Base-by-base conservation (phyloP, 2,113 vertebrate genomes). In the Capreolus pygargus region DNA sequence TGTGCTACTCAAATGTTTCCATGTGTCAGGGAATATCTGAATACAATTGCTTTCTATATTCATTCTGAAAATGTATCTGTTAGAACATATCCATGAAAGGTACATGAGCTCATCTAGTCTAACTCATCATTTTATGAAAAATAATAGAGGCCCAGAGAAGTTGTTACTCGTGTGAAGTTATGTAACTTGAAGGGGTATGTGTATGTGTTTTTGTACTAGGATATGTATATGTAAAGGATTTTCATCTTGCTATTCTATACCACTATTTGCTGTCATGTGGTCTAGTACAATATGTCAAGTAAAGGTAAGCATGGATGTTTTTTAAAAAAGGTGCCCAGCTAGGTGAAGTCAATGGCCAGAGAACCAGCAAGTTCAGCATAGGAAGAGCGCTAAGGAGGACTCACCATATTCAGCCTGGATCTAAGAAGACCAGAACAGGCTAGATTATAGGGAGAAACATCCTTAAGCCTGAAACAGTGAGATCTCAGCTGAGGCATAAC, bases 11-110 rank as follows among this genome's bases (percentile, higher is more conserved):
- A 91, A 96, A 95, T 92, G 58, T 95, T 96, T 91, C 60, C 55
- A 92, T 90, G 85, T 96, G 21, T 96, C 86, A 94, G 50, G 64
- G 43, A 97, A 57, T 78, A 96, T 94, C 54, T 78, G 52, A 96
- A 25, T 54, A 83, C 1, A 58, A 81, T 86, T 87, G 33, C 43
- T 89, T 89, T 67, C 15, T 74, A 28, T 47, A 92, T 94, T 95
- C 54, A 87, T 82, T 85, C 92, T 83, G 76, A 86, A 91, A 67
- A 17, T 83, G 50, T 64, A 92, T 58, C 43, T 95, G 27, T 96
- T 61, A 94, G 70, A n/a, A 60, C 1, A 93, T 17, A 89, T 61
- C 43, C 79, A 89, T 64, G 17, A 78, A 74, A 93, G 19, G 17
- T 57, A 92, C 39, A 33, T 14, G 17, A 85, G 50, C 95, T 70